These are phyloP conservation scores for Esox masquinongy DNA, from an alignment of 2,797 vertebrate genomes.

Conservation along the genomic window DNA sequence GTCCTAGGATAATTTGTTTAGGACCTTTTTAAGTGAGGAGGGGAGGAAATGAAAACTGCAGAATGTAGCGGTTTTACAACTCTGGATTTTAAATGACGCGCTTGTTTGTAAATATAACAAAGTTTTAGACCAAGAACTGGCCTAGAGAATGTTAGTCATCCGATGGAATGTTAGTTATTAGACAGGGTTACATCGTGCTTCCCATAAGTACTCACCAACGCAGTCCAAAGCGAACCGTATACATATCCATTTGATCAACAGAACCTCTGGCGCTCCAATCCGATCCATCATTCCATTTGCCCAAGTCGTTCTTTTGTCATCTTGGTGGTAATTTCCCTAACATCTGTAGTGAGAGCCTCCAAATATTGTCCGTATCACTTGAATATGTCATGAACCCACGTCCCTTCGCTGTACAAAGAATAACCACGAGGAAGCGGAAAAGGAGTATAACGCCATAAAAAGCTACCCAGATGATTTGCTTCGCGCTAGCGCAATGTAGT, in stretches of 20 bases:
- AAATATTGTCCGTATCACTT: constrained; percentile 3
- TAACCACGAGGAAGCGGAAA: background rate
- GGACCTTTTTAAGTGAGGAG: background rate
- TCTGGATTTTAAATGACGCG: background rate
- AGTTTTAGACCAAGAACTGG: background rate
- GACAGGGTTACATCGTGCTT: background rate
- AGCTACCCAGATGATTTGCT: background rate
- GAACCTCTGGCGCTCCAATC: constrained; percentile 33
- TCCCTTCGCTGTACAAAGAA: constrained; percentile 15
- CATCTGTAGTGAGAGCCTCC: constrained; percentile 22
- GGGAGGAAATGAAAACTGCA: background rate
- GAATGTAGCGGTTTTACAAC: background rate
- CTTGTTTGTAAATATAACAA: background rate
- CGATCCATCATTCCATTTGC: constrained; percentile 41
- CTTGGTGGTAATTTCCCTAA: constrained; percentile 26
- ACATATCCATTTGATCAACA: constrained; percentile 45
- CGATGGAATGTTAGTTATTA: background rate
- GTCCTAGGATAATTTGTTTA: no score
- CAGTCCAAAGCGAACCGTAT: constrained; percentile 51
- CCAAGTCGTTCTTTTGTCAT: constrained; percentile 44
- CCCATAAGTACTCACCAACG: constrained; percentile 49
- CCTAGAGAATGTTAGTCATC: background rate
- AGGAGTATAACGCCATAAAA: no score
- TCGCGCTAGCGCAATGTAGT: background rate
- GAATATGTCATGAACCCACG: constrained; percentile 3